Conservation (phyloP, 2,888 invertebrate genomes). For the Helicoverpa assulta region DNA sequence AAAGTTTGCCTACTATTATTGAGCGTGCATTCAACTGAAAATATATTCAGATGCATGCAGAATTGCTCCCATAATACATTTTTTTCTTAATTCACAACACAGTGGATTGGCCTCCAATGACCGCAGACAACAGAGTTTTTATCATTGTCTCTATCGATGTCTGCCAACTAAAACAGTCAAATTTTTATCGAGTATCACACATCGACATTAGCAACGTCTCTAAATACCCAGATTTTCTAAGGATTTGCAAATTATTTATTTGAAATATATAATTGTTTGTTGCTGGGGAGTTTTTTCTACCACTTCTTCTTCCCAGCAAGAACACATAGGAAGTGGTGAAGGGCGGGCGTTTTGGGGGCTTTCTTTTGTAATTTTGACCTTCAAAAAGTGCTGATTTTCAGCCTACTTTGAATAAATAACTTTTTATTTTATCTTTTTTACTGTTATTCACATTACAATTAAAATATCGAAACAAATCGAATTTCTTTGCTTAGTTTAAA, state of each 20-base stretch:
- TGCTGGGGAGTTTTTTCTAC: no score
- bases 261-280: no score
- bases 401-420: no score
- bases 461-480: not conserved
- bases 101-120: not conserved
- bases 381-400: no score
- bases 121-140: not conserved
- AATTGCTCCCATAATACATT: not conserved
- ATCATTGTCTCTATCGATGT: not conserved
- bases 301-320: no score
- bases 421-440: not conserved
- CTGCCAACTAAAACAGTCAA: not conserved
- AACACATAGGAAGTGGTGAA: no score
- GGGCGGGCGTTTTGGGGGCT: no score
- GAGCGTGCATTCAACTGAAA: constrained; percentile 1
- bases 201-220: no score
- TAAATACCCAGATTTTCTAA: no score
- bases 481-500: constrained; percentile 15
- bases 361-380: no score
- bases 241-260: no score
- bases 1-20: not conserved
- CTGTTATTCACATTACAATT: not conserved
- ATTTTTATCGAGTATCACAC: no score
- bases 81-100: not conserved
- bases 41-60: not conserved